Percentiles rank a stretch among this genome's conserved stretches.
Evolutionary conservation across 1,140 invertebrate genomes (phyloP).

Genomic region (Homarus americanus): DNA sequence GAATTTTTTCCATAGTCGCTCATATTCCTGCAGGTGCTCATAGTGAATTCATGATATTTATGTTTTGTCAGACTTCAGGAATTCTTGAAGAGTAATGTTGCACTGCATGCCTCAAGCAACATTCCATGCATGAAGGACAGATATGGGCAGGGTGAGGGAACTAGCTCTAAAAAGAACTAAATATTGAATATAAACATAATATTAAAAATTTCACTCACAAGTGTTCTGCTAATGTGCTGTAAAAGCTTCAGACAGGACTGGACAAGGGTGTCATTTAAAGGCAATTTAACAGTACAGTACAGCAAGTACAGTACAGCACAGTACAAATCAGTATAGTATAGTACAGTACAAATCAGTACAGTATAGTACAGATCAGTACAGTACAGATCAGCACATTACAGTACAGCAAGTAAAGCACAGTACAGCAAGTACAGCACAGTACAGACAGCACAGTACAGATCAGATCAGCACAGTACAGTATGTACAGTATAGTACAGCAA

Average conservation of each 20-base stretch:
- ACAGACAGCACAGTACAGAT: too few relatives aligned
- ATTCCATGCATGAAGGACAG: constrained; percentile 57
- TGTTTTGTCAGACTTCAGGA: constrained; percentile 26
- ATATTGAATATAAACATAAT: background rate
- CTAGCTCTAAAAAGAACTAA: constrained; percentile 36
- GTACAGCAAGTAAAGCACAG: too few relatives aligned
- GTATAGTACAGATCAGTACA: too few relatives aligned
- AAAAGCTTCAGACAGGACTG: constrained; percentile 38
- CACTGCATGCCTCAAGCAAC: constrained; percentile 68
- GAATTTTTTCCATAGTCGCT: constrained; percentile 1
- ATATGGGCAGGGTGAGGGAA: constrained; percentile 9
- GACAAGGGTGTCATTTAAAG: constrained; percentile 19
- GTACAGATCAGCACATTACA: too few relatives aligned
- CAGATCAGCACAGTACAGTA: too few relatives aligned
- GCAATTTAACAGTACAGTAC: too few relatives aligned
- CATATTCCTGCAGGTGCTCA: constrained; percentile 45
- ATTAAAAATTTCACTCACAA: constrained; percentile 30
- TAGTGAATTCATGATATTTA: constrained; percentile 16
- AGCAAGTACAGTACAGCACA: too few relatives aligned
- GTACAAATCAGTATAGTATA: too few relatives aligned
- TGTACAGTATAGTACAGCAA: too few relatives aligned
- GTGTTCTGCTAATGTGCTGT: constrained; percentile 51
- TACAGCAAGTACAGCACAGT: too few relatives aligned
- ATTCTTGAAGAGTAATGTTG: constrained; percentile 41
- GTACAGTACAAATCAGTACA: too few relatives aligned